phyloP scores from a whole-genome alignment of 2,113 vertebrate species.

The Macrotis lagotis region DNA sequence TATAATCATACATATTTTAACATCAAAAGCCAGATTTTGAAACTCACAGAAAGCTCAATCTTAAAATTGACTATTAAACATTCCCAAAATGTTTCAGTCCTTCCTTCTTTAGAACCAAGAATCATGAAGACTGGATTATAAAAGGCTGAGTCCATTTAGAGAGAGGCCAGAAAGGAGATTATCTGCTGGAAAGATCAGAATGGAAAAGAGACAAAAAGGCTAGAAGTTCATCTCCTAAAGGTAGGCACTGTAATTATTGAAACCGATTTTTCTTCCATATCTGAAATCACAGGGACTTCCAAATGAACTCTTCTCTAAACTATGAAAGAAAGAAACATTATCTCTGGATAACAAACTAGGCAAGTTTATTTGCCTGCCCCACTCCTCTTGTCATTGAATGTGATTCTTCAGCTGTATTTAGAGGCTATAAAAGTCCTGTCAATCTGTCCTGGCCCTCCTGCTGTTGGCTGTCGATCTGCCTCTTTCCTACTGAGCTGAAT shows the following conservation, averaged over 20 bases:
- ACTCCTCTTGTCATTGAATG: not conserved
- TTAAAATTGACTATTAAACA: conserved; percentile 37
- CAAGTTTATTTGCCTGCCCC: accelerated
- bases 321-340: not conserved
- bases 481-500: conserved; percentile 52
- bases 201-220: not conserved
- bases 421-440: conserved; percentile 20
- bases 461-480: conserved; percentile 15
- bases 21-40: conserved; percentile 66
- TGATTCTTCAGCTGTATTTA: not conserved
- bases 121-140: conserved; percentile 28
- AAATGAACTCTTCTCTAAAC: conserved; percentile 23
- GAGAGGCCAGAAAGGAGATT: conserved; percentile 28
- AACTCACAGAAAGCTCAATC: conserved; percentile 51
- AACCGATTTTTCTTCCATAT: not conserved
- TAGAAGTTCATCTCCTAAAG: not conserved
- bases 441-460: conserved; percentile 9
- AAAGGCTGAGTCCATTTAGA: conserved; percentile 16
- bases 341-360: not conserved
- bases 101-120: conserved; percentile 36
- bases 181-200: conserved; percentile 50
- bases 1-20: conserved; percentile 68
- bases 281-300: conserved; percentile 46
- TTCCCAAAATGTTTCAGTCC: not conserved
- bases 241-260: not conserved